Evolutionary conservation across 2,888 invertebrate genomes (phyloP), one percentile per base, ranked within the genome.

Genomic region (Oligia strigilis): DNA sequence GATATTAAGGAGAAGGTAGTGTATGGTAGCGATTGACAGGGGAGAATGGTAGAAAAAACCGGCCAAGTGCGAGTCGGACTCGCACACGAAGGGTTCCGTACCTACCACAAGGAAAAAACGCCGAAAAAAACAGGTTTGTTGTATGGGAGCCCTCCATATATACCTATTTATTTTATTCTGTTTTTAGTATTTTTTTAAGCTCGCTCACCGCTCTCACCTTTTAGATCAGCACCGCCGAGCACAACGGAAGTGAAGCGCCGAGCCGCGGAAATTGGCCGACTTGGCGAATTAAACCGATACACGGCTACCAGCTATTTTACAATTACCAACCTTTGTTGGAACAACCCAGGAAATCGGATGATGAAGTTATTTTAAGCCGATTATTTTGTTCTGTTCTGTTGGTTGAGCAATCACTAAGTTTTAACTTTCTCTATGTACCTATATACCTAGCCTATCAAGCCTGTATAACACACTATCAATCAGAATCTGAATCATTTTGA

Each of bases 241-340:
- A 85, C 88, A 81, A 90, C 90, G 92, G 94, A 94, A 92, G 92
- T 89, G 89, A 91, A 90, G 87, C 93, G 92, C 88, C 92, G 92
- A 91, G 91, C 92, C 90, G 87, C 93, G 95, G 95, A 95, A 95
- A 95, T 95, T 95, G 95, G 93, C 92, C 92, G 93, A 93, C 91
- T 93, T 92, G 92, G 90, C 91, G 93, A 94, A 94, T 94, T 95
- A 93, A 93, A 94, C 82, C 90, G 87, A 91, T 88, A 93, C 92
- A 93, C 88, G 89, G 87, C 87, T 84, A 80, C 83, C 84, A 87
- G 89, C 89, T 91, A 92, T 92, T 92, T 93, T 89, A 91, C 92
- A 92, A 92, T 92, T 90, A 89, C 75, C 81, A 70, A 82, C 76
- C 79, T 78, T 84, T 81, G 88, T 81, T 80, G 66, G 29, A 65